Evolutionary conservation across 1,140 invertebrate species (phyloP).

Genomic region (Bombus breviceps): DNA sequence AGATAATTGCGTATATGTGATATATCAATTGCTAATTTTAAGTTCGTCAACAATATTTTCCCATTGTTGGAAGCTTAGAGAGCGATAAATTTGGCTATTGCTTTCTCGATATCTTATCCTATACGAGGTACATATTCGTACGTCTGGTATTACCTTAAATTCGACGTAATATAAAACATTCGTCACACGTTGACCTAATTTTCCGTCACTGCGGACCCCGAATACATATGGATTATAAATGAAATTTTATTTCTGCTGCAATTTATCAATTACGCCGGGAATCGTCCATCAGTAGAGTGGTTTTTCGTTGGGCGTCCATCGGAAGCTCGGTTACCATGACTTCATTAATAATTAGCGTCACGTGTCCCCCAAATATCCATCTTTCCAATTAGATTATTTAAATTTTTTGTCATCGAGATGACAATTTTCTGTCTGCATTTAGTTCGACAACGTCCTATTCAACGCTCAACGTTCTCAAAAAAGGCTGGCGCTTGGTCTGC

Average conservation of each 20-base stretch:
- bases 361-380: neutral
- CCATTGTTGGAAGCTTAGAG: too few relatives aligned
- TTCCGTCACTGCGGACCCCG: neutral
- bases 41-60: too few relatives aligned
- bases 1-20: too few relatives aligned
- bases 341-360: slow-evolving; percentile 15
- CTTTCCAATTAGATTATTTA: slow-evolving; percentile 3
- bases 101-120: too few relatives aligned
- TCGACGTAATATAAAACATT: neutral
- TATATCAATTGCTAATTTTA: too few relatives aligned
- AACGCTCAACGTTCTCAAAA: too few relatives aligned
- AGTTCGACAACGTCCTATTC: neutral
- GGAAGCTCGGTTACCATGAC: neutral
- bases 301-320: neutral
- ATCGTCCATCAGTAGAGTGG: neutral
- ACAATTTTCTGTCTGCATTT: neutral
- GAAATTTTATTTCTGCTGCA: slow-evolving; percentile 22
- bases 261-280: neutral
- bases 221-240: slow-evolving; percentile 22
- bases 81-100: too few relatives aligned
- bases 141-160: neutral
- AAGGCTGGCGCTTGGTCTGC: too few relatives aligned
- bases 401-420: neutral
- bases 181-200: neutral
- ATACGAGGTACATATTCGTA: neutral